phyloP scores from a whole-genome alignment of 2,113 vertebrate genomes.

The Podilymbus podiceps region DNA sequence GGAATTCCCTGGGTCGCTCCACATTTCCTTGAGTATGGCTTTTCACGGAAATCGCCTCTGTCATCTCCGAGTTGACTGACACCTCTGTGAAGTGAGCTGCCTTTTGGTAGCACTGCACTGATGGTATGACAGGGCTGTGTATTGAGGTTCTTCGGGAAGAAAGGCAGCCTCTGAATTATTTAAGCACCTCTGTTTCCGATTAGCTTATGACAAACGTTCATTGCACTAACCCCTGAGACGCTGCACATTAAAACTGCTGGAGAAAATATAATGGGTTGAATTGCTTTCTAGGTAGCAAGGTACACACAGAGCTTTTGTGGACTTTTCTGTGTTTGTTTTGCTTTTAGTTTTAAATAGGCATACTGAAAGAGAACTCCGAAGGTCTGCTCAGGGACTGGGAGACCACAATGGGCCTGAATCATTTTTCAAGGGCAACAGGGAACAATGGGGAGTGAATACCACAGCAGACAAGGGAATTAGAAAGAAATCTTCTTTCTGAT shows the following conservation, averaged over 20 bases:
- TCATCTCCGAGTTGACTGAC: background rate
- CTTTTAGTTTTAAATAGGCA: conserved; percentile 44
- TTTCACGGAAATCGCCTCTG: background rate
- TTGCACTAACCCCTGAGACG: background rate
- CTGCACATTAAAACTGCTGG: background rate
- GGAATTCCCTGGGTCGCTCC: background rate
- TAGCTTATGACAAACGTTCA: conserved; percentile 32
- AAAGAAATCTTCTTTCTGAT: conserved; percentile 24
- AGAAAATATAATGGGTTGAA: conserved; percentile 51
- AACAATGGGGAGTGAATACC: background rate
- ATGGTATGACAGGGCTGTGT: background rate
- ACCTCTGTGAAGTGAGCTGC: conserved; percentile 7
- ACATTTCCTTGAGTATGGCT: background rate
- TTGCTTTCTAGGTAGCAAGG: conserved; percentile 59
- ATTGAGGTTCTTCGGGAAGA: background rate
- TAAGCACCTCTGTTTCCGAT: conserved; percentile 49
- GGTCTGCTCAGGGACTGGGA: background rate
- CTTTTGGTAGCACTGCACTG: background rate
- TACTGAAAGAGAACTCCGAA: background rate
- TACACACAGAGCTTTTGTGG: conserved; percentile 43
- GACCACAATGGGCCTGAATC: background rate
- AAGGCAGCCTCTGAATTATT: conserved; percentile 49
- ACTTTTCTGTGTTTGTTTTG: conserved; percentile 30
- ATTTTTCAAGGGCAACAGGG: conserved; percentile 4
- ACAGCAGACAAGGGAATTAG: background rate